Base-by-base conservation (phyloP, 2,888 invertebrate species). In the Drosophila pseudotalamancana region DNA sequence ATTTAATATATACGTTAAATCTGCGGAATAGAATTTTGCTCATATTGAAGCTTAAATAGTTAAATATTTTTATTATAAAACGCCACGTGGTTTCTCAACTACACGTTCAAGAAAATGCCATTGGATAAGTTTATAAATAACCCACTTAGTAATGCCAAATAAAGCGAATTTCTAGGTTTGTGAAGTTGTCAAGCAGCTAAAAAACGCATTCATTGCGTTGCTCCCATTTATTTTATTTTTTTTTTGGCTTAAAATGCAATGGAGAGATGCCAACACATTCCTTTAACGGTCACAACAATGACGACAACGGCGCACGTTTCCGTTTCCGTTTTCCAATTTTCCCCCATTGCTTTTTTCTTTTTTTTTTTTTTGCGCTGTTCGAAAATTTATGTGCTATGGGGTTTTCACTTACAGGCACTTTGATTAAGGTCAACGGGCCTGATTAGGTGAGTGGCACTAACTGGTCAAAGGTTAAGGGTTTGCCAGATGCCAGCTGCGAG, bases 261-360 rank as follows among this genome's bases (percentile, higher is more conserved):
- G 45, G 23, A 54, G 18, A 54, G 56, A 61, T 70, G 61, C 50
- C 49, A 57, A 39, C 48, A 46, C 46, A 66, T 64, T 70, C 64
- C 51, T 29, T 51, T 54, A 71, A 53, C 59, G 64, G 57, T 48
- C 64, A 51, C 39, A 55, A 49, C 31, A 50, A 61, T 37, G 54
- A 40, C 49, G 51, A 49, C 37, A 35, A 65, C 71, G 64, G 65
- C 46, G 43, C 39, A 79, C 75, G 77, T 71, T 59, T 81, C 81
- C 78, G 75, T 70, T 67, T 80, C 80, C 84, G 82, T 43, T 65
- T 61, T 69, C 63, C 40, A 49, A 27, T 68, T 43, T 32, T 6
- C 1, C 14, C 12, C 16, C 18, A 23, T 54, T 31, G 29, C 25
- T 19, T 16, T 8, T 32, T 23, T 11, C 6, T 6, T 4, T 18